Evolutionary conservation across 92 coral and sea anemone genomes (phyloP).

Genomic region (Palythoa caribaeorum): DNA sequence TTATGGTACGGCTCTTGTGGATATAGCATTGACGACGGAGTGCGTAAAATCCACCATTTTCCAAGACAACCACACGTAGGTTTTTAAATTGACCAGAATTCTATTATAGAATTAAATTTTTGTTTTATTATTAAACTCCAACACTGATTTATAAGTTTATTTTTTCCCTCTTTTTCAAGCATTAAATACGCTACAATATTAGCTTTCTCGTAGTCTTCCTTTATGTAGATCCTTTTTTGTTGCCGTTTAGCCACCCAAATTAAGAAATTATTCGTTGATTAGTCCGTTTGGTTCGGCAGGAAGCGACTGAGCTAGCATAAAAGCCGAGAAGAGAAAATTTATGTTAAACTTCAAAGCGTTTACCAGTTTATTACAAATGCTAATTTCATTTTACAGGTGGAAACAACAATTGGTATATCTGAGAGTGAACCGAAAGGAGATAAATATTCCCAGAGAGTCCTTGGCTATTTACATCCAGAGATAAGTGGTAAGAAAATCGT

Average conservation of each 20-base stretch:
- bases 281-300: too few relatives aligned
- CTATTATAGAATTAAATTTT: not conserved
- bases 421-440: conserved; percentile 32
- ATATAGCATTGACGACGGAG: conserved; percentile 55
- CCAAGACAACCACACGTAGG: conserved; percentile 63
- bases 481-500: conserved; percentile 41
- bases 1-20: conserved; percentile 66
- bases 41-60: conserved; percentile 47
- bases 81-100: not conserved
- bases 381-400: conserved; percentile 37
- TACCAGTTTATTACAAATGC: not conserved
- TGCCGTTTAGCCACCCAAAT: too few relatives aligned
- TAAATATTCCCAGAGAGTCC: conserved; percentile 51
- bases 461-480: conserved; percentile 64
- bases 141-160: too few relatives aligned
- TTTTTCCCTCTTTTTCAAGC: not conserved
- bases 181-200: not conserved
- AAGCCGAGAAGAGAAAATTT: too few relatives aligned
- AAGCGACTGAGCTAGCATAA: too few relatives aligned
- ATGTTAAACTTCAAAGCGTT: too few relatives aligned
- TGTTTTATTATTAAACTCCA: too few relatives aligned
- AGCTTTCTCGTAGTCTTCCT: not conserved
- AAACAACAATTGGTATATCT: conserved; percentile 38
- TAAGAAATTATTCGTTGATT: too few relatives aligned
- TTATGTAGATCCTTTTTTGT: too few relatives aligned